Evolutionary conservation across 1,140 invertebrate genomes (phyloP).

Genomic region (Drosophila nikananu): DNA sequence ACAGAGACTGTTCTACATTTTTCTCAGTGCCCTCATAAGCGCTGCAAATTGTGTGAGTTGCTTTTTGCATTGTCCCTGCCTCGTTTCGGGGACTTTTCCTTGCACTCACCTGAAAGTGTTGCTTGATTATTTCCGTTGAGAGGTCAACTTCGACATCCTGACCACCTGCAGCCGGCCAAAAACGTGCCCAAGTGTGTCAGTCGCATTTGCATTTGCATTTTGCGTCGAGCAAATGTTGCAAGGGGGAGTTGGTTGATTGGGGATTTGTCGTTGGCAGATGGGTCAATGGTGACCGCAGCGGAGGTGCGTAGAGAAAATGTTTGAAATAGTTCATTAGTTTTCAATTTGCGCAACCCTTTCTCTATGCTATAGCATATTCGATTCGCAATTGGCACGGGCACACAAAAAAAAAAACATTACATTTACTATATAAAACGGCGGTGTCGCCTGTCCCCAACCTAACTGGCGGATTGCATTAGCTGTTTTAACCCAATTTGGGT

Average conservation of each 20-base stretch:
- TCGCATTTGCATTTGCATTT: constrained; percentile 55
- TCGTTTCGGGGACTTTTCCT: constrained; percentile 37
- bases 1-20: neutral
- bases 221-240: constrained; percentile 39
- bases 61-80: constrained; percentile 44
- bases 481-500: constrained; percentile 21
- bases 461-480: constrained; percentile 30
- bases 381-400: constrained; percentile 12
- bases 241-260: constrained; percentile 29
- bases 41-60: constrained; percentile 56
- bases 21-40: constrained; percentile 42
- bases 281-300: constrained; percentile 40
- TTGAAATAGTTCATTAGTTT: constrained; percentile 74
- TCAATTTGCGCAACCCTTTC: constrained; percentile 46
- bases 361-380: constrained; percentile 31
- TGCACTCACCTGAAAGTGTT: constrained; percentile 85
- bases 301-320: constrained; percentile 65
- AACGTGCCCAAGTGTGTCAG: constrained; percentile 80
- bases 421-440: neutral
- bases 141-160: constrained; percentile 84
- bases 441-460: constrained; percentile 30
- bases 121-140: constrained; percentile 85
- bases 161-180: constrained; percentile 75
- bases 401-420: neutral
- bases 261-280: constrained; percentile 34